Evolutionary conservation across 2,797 vertebrate species (phyloP).

Genomic region (Myotis pilosus): DNA sequence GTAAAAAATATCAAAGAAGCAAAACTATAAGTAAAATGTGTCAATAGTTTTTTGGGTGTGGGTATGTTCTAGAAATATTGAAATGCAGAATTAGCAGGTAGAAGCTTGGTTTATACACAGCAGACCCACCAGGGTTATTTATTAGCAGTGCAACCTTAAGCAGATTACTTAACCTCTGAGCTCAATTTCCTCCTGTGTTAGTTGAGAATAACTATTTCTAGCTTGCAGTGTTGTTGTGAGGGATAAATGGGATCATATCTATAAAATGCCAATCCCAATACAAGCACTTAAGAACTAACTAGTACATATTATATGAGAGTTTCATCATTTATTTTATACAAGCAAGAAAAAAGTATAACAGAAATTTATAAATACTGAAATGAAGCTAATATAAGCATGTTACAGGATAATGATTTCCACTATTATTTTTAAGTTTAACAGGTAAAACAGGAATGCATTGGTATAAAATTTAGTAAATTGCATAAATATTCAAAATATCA

Average conservation of each 20-base stretch:
- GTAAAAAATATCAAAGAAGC: background rate
- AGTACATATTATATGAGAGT: background rate
- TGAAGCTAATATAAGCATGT: background rate
- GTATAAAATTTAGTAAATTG: background rate
- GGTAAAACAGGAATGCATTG: background rate
- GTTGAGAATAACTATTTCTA: background rate
- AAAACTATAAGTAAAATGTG: background rate
- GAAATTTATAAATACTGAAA: background rate
- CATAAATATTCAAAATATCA: background rate
- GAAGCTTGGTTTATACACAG: background rate
- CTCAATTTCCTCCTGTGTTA: constrained; percentile 17
- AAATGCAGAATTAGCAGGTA: background rate
- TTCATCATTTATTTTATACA: background rate
- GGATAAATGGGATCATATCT: background rate
- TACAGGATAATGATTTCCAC: background rate
- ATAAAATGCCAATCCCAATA: background rate
- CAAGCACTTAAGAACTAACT: background rate
- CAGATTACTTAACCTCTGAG: background rate
- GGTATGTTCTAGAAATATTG: background rate
- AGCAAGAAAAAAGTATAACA: background rate
- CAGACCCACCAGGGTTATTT: background rate
- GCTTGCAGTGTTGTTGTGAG: background rate
- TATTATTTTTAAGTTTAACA: background rate
- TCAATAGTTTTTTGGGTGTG: background rate
- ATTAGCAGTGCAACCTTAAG: background rate